Evolutionary conservation across 1,140 invertebrate genomes (phyloP).

Genomic region (Patella vulgata): DNA sequence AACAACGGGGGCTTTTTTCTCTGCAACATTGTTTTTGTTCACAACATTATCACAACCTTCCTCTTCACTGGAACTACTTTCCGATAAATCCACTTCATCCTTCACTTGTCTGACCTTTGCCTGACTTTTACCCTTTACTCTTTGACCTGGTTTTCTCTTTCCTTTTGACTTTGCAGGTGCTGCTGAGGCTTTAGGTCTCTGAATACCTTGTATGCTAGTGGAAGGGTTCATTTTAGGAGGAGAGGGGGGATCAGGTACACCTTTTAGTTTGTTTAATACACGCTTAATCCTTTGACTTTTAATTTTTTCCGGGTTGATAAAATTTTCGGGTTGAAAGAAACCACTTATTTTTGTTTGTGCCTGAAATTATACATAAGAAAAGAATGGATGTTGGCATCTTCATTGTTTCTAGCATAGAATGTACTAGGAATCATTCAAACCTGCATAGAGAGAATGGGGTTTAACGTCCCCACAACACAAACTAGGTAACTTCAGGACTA

Average conservation of each 20-base stretch:
- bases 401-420: too few relatives aligned
- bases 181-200: too few relatives aligned
- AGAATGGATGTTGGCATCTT: too few relatives aligned
- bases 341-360: constrained; percentile 43
- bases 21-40: constrained; percentile 18
- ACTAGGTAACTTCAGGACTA: too few relatives aligned
- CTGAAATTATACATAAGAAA: constrained; percentile 34
- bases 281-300: constrained; percentile 43
- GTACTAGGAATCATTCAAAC: too few relatives aligned
- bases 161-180: constrained; percentile 3
- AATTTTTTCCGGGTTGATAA: constrained; percentile 30
- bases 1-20: constrained; percentile 15
- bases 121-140: background rate
- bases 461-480: too few relatives aligned
- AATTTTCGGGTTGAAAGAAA: constrained; percentile 48
- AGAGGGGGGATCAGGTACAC: background rate
- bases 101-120: background rate
- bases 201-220: background rate
- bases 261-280: constrained; percentile 31
- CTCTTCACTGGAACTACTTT: constrained; percentile 41
- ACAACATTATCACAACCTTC: background rate
- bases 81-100: constrained; percentile 38
- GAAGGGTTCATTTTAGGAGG: constrained; percentile 5
- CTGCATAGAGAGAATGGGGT: too few relatives aligned
- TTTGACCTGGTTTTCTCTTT: background rate